Conservation (phyloP, 2,113 vertebrate species). For the Heterotilapia buettikoferi region DNA sequence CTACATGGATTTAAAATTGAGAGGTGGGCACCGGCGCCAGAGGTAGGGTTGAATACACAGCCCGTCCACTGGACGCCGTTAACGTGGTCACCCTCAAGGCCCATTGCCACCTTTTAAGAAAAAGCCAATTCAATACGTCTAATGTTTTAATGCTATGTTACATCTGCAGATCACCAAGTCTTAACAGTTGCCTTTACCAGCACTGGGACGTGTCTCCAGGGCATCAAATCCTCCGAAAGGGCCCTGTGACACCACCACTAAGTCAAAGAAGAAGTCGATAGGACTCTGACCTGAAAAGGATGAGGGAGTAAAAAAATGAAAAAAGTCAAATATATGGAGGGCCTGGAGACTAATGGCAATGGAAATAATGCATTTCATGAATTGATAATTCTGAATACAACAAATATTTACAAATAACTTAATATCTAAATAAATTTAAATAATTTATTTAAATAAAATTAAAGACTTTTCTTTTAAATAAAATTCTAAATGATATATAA, state of each 20-base stretch:
- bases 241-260: slow-evolving; percentile 26
- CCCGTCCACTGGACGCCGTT: too few relatives aligned
- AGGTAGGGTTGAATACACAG: too few relatives aligned
- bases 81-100: too few relatives aligned
- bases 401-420: neutral
- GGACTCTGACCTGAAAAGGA: slow-evolving; percentile 48
- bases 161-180: neutral
- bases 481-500: neutral
- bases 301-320: fast-evolving
- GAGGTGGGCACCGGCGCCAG: too few relatives aligned
- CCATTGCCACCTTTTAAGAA: slow-evolving; percentile 19
- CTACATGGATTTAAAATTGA: too few relatives aligned
- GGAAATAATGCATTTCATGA: neutral
- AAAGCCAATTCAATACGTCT: neutral
- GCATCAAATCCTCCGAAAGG: slow-evolving; percentile 14
- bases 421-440: neutral
- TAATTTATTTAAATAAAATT: neutral
- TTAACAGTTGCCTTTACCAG: slow-evolving; percentile 14
- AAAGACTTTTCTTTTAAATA: too few relatives aligned
- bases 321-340: neutral
- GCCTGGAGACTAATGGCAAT: neutral
- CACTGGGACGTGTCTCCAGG: slow-evolving; percentile 35
- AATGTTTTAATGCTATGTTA: neutral
- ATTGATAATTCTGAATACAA: neutral
- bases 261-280: slow-evolving; percentile 55